Conservation (phyloP, 2,888 invertebrate species). For the Plemyria rubiginata region DNA sequence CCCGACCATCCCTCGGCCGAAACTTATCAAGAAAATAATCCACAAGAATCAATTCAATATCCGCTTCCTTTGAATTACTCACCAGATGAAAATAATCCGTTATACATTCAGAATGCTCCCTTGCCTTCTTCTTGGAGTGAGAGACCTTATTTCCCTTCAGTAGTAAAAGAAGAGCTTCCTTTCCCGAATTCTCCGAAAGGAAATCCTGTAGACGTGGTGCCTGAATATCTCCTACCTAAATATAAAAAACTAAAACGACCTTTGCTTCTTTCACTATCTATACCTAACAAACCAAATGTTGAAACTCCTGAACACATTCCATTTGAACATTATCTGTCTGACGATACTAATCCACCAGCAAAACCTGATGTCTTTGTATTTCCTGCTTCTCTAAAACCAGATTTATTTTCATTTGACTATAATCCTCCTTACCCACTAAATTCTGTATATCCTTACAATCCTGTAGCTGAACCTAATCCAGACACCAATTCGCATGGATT, state of each 20-base stretch:
- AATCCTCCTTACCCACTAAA: not conserved
- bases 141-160: not conserved
- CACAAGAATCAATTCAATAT: not conserved
- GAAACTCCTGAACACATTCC: not conserved
- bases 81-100: not conserved
- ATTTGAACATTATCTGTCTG: not conserved
- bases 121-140: not conserved
- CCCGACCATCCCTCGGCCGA: not conserved
- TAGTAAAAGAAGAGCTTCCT: not conserved
- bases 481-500: not conserved
- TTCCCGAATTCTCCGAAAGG: not conserved
- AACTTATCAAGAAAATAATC: not conserved
- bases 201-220: not conserved
- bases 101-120: not conserved
- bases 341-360: not conserved
- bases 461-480: not conserved
- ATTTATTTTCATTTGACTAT: not conserved
- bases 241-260: not conserved
- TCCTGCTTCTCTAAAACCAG: not conserved
- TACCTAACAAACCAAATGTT: not conserved
- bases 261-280: not conserved
- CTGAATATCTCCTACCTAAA: not conserved
- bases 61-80: not conserved
- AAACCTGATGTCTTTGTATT: conserved; percentile 5
- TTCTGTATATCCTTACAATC: not conserved